phyloP scores from a whole-genome alignment of 2,113 vertebrate species.

The Axis porcinus region DNA sequence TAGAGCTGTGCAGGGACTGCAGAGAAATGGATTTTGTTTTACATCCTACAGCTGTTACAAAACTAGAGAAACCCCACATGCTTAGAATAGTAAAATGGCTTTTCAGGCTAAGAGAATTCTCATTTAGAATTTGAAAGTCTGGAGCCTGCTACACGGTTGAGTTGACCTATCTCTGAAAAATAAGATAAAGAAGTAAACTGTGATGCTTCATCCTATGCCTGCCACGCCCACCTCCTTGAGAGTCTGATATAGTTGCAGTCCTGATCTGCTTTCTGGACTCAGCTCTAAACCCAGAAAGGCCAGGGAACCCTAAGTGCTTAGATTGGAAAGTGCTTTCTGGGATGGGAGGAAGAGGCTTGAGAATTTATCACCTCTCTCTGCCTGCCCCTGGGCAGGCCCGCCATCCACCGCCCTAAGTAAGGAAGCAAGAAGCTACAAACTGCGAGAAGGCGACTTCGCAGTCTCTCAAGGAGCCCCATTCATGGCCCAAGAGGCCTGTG shows the following conservation, averaged over 20 bases:
- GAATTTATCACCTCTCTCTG: not conserved
- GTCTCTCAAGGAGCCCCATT: slow-evolving; percentile 66
- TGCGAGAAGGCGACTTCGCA: slow-evolving; percentile 55
- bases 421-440: slow-evolving; percentile 28
- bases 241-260: not conserved
- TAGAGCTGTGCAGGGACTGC: slow-evolving; percentile 17
- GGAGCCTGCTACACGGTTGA: not conserved
- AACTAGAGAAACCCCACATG: slow-evolving; percentile 53
- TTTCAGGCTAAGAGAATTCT: slow-evolving; percentile 54
- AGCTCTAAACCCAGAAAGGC: not conserved
- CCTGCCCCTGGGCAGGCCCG: not conserved
- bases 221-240: not conserved
- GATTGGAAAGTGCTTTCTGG: not conserved
- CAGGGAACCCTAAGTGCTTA: not conserved
- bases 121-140: slow-evolving; percentile 10
- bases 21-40: slow-evolving; percentile 69
- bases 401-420: not conserved
- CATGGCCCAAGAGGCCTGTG: slow-evolving; percentile 52
- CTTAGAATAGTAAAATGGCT: slow-evolving; percentile 70
- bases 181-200: not conserved
- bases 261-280: not conserved
- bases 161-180: not conserved
- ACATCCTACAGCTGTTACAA: slow-evolving; percentile 66
- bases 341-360: not conserved
- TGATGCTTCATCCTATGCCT: not conserved